Base-by-base conservation (phyloP, 2,797 vertebrate species). In the Lates japonicus region DNA sequence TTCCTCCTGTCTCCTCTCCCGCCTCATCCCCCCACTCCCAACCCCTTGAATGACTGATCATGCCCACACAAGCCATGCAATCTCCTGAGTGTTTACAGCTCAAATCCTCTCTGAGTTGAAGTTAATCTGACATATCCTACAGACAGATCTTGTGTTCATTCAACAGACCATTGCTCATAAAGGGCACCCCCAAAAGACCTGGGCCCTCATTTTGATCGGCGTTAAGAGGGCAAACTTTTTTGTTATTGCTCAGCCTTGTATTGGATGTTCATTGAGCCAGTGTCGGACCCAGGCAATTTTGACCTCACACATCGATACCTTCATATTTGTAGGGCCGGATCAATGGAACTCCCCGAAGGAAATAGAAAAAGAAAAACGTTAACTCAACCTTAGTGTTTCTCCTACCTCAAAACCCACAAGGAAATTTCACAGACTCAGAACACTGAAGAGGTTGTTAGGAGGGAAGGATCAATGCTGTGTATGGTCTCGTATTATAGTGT, bases 81-180 rank as follows among this genome's bases (percentile, higher is more conserved):
- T 91, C 90, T 91, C 90, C 74, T 80, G 80, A 91, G 92, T 91
- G 90, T 94, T 92, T 88, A 92, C 88, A 87, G 86, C 88, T 81
- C 79, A 90, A 93, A 94, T 93, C 93, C 92, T 90, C 88, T 84
- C 89, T 80, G 76, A 88, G 74, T 89, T 94, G 91, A 92, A 92
- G 92, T 92, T 94, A 94, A 95, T 94, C 93, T 93, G 94, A 94
- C 93, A 93, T 86, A 92, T 94, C 91, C 92, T 82, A 87, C 90
- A 88, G 84, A 89, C 85, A 87, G 82, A 88, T 93, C 90, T 87
- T 72, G 84, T 92, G 90, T 90, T 93, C 90, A 87, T 85, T 90
- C 93, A 92, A 91, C 89, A 91, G 90, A 94, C 90, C 92, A 88
- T 85, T 59, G 88, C 92, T 94, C 90, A 88, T 93, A 90, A 93